Conservation (phyloP, 1,140 invertebrate species). For the Bradynema listronoti region DNA sequence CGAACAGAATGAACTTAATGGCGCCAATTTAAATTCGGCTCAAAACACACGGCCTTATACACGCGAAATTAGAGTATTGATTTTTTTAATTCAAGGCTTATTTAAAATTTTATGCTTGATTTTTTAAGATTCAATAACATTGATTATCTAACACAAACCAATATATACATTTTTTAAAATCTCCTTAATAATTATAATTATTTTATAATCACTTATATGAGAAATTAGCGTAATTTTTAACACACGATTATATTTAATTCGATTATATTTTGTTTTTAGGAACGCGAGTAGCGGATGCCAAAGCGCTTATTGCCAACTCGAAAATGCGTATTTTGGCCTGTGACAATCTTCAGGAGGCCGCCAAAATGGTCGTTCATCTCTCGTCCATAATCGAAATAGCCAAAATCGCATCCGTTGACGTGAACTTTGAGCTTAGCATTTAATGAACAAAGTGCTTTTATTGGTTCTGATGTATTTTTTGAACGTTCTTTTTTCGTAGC, state of each 20-base stretch:
- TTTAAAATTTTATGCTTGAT: conserved; percentile 1
- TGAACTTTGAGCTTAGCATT: conserved; percentile 7
- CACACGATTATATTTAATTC: not conserved
- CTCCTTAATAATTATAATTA: too few species aligned
- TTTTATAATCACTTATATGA: not conserved
- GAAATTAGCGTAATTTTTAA: not conserved
- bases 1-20: too few species aligned
- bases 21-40: too few species aligned
- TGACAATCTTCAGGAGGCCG: conserved; percentile 51
- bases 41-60: too few species aligned
- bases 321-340: conserved; percentile 49
- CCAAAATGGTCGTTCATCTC: conserved; percentile 46
- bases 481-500: too few species aligned
- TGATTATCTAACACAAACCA: not conserved
- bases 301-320: conserved; percentile 58
- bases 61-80: too few species aligned
- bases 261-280: conserved; percentile 65
- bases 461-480: too few species aligned
- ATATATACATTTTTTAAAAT: not conserved
- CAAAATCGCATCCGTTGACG: conserved; percentile 5
- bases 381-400: not conserved
- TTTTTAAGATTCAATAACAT: not conserved
- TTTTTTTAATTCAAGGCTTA: too few species aligned
- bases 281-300: conserved; percentile 63
- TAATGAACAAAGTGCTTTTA: too few species aligned